A percentile compares a stretch with the other conserved stretches of the same genome.
Evolutionary conservation across 2,797 vertebrate genomes (phyloP).

Genomic region (Sebastes cheni): DNA sequence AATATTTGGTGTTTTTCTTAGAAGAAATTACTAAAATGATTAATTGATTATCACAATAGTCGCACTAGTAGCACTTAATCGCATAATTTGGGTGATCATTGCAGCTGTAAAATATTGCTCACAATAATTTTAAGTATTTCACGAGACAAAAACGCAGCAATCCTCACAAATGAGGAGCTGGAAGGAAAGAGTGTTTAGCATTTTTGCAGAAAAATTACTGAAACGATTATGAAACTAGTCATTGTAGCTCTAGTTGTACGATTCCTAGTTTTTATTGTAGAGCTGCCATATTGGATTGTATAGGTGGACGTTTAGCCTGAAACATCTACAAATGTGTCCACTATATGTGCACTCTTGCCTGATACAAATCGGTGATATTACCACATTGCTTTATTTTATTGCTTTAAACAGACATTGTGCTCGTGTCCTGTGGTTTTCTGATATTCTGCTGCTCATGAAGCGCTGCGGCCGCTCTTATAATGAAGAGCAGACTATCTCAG

Average conservation of each 20-base stretch:
- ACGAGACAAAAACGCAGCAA: not conserved
- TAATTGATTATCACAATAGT: not conserved
- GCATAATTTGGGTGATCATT: no score
- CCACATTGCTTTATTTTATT: not conserved
- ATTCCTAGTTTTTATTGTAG: not conserved
- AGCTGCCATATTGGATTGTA: not conserved
- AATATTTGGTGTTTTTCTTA: not conserved
- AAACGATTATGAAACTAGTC: no score
- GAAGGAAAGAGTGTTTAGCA: not conserved
- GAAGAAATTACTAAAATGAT: not conserved
- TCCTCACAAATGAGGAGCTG: not conserved
- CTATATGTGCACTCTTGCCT: not conserved
- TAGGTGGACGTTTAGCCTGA: not conserved
- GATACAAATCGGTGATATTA: not conserved
- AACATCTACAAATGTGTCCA: not conserved
- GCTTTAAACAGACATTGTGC: not conserved
- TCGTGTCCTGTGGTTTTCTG: not conserved
- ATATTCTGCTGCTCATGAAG: not conserved
- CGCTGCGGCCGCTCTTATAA: slow-evolving; percentile 14
- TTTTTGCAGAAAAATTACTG: not conserved
- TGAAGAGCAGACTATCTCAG: slow-evolving; percentile 20
- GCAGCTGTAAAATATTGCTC: not conserved
- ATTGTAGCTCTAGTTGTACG: not conserved
- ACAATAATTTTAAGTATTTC: not conserved
- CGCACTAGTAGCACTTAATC: no score